These are phyloP conservation scores for Numenius arquata DNA, from an alignment of 2,113 vertebrate genomes.

Conservation along the genomic window DNA sequence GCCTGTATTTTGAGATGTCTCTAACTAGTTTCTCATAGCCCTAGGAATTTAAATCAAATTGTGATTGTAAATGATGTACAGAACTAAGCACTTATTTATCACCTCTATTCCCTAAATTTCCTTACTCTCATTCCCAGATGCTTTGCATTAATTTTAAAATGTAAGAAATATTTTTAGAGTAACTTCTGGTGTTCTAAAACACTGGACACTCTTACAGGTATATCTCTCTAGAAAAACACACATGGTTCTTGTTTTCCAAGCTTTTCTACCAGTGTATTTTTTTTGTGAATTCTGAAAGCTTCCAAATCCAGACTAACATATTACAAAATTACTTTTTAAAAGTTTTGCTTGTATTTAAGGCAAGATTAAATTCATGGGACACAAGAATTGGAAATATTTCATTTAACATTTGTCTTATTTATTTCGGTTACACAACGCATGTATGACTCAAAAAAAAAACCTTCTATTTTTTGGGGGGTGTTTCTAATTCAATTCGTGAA, in stretches of 20 bases:
- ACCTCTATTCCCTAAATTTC: not conserved
- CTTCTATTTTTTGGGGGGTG: not conserved
- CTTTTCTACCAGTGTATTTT: not conserved
- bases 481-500: not conserved
- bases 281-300: not conserved
- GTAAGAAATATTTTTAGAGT: not conserved
- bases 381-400: not conserved
- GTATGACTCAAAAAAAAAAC: not conserved
- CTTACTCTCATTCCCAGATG: not conserved
- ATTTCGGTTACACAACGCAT: not conserved
- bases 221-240: not conserved
- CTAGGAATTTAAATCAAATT: not conserved
- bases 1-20: not conserved
- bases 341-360: not conserved
- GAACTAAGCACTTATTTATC: not conserved
- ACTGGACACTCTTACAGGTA: not conserved
- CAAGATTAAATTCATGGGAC: not conserved
- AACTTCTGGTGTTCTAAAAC: not conserved
- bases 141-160: not conserved
- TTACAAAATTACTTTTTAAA: not conserved
- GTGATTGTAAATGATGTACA: not conserved
- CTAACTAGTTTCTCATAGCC: not conserved
- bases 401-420: not conserved
- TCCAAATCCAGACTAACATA: not conserved
- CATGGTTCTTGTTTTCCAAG: not conserved